These are phyloP conservation scores for Pediacus dermestoides DNA, from an alignment of 2,888 invertebrate species.

Conservation along the genomic window DNA sequence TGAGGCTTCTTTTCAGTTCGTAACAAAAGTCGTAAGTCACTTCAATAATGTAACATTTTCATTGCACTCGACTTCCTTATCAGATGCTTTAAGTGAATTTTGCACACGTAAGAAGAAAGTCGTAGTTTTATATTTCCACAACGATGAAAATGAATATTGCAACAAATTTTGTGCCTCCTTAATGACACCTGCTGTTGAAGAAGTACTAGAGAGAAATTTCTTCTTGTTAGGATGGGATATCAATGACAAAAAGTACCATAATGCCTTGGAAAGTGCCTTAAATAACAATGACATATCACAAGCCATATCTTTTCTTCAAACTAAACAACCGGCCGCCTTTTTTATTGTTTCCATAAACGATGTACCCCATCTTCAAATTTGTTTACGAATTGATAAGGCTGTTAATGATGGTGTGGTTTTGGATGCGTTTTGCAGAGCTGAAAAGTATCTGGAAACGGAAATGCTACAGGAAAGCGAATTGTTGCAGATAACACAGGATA, in stretches of 20 bases:
- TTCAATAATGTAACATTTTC: no score
- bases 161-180: slow-evolving; percentile 32
- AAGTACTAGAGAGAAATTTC: slow-evolving; percentile 30
- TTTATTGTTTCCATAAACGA: slow-evolving; percentile 28
- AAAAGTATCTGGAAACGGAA: not conserved
- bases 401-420: no score
- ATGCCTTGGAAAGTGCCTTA: slow-evolving; percentile 28
- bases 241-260: slow-evolving; percentile 27
- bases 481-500: no score
- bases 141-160: slow-evolving; percentile 32
- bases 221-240: slow-evolving; percentile 40
- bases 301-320: slow-evolving; percentile 21
- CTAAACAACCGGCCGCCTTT: slow-evolving; percentile 23
- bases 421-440: slow-evolving; percentile 7
- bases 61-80: no score
- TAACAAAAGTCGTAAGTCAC: no score
- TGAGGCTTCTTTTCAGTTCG: no score
- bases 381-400: no score
- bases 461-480: slow-evolving; percentile 4
- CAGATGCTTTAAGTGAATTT: no score
- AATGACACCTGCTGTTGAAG: slow-evolving; percentile 22
- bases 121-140: slow-evolving; percentile 37
- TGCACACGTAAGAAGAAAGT: slow-evolving; percentile 30
- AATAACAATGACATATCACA: slow-evolving; percentile 24
- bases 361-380: no score